Evolutionary conservation across 2,888 invertebrate genomes (phyloP), one percentile per base, ranked within the genome.

Genomic region (Automeris io): DNA sequence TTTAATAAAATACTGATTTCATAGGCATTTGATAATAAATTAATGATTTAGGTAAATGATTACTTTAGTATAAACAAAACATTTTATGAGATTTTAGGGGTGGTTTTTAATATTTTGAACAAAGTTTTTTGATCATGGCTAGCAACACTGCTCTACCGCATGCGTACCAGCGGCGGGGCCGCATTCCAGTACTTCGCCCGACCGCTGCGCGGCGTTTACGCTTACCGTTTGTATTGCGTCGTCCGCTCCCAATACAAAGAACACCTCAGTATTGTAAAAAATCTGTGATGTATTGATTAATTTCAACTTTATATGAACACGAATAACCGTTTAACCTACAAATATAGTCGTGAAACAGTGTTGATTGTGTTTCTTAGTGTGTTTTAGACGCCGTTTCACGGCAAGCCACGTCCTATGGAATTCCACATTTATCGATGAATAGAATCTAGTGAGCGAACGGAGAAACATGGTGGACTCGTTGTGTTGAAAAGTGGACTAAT

Each of bases 261-360:
- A 83, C 81, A 75, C 75, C 76, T 73, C 70, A 73, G 72, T 76
- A 80, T 79, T 82, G 76, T 80, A 82, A 85, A 51, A 81, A 85
- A 83, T 78, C 79, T 77, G 81, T 86, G 82, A 86, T 86, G 85
- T 87, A 87, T 87, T 83, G 87, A 87, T 87, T 87, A 80, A 85
- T 85, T 81, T 62, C 71, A 68, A 67, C 77, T 68, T 67, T 77
- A 74, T 70, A 66, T 61, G 64, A 69, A 70, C 68, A 65, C 57
- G 57, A 61, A 70, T 65, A 63, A 54, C 51, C 47, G 41, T 54
- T 29, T 54, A 55, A 46, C 49, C 47, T 51, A 47, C 45, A 52
- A 46, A 42, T 49, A 54, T 55, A 45, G 58, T 48, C 60, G 53
- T 51, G 48, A 53, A 57, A 49, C 48, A 52, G 54, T 58, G 48